Conservation (phyloP, 2,113 vertebrate genomes). For the Willisornis vidua region DNA sequence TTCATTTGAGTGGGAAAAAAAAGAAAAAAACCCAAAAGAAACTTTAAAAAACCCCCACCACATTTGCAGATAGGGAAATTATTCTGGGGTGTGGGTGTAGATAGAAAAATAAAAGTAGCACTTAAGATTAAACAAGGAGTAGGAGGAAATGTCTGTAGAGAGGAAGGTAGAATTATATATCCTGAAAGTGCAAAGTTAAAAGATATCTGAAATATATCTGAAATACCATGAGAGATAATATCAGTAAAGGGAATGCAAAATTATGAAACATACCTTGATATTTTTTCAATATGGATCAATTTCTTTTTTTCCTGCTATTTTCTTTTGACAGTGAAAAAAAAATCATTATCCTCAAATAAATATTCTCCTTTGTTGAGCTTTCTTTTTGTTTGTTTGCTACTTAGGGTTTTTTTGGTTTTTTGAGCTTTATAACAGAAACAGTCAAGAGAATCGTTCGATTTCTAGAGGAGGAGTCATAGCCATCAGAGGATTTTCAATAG, state of each 20-base stretch:
- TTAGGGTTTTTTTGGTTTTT: background rate
- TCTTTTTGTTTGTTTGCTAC: background rate
- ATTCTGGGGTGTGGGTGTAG: slow-evolving; percentile 54
- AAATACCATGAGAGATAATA: background rate
- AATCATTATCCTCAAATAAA: background rate
- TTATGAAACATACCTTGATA: background rate
- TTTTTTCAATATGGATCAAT: background rate
- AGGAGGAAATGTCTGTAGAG: slow-evolving; percentile 56
- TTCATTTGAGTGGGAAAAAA: background rate
- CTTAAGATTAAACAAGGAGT: slow-evolving; percentile 59
- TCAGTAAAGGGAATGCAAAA: background rate
- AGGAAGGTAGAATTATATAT: slow-evolving; percentile 29
- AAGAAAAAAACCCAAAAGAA: background rate
- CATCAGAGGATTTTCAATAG: background rate
- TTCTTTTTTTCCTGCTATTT: background rate
- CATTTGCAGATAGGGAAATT: slow-evolving; percentile 47
- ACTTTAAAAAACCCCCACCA: background rate
- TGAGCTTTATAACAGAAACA: background rate
- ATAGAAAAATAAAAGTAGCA: slow-evolving; percentile 54
- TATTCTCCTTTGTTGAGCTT: background rate
- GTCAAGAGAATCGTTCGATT: background rate
- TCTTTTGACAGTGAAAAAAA: background rate
- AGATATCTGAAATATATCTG: slow-evolving; percentile 6
- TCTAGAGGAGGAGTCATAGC: background rate
- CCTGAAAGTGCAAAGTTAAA: slow-evolving; percentile 36